Percentiles rank a stretch among this genome's conserved stretches.
phyloP scores from a whole-genome alignment of 2,113 vertebrate genomes.

The Nesoenas mayeri region DNA sequence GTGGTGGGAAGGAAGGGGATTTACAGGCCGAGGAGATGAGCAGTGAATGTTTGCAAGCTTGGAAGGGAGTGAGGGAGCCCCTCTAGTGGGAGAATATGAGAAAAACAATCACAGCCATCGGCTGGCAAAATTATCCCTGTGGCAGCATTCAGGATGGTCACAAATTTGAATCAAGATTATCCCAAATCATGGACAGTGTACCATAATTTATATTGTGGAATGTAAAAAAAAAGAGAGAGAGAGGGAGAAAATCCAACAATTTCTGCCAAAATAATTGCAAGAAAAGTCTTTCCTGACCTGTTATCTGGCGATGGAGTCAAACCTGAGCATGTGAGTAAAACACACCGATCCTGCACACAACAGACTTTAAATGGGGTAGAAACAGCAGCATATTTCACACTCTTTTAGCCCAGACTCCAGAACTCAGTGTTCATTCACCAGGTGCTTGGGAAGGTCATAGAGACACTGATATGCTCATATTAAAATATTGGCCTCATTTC shows the following conservation, averaged over 20 bases:
- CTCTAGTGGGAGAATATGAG: not conserved
- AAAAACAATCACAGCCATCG: not conserved
- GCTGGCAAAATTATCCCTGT: not conserved
- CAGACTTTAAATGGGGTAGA: not conserved
- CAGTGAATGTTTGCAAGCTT: not conserved
- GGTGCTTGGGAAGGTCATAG: not conserved
- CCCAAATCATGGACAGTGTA: not conserved
- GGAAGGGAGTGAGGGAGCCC: not conserved
- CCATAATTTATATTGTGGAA: not conserved
- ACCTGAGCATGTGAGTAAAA: not conserved
- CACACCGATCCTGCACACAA: rapidly evolving
- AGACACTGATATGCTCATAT: not conserved
- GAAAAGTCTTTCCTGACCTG: not conserved
- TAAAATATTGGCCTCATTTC: not conserved
- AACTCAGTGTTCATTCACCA: not conserved
- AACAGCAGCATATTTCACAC: not conserved
- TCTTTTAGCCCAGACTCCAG: not conserved
- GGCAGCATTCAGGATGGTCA: not conserved
- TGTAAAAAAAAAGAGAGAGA: not conserved
- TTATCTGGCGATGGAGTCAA: not conserved
- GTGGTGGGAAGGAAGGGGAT: not conserved
- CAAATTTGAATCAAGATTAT: not conserved
- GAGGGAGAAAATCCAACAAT: not conserved
- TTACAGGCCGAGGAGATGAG: not conserved
- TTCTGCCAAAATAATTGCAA: not conserved